Base-by-base conservation (phyloP, 2,113 vertebrate species). In the Channa maculata region DNA sequence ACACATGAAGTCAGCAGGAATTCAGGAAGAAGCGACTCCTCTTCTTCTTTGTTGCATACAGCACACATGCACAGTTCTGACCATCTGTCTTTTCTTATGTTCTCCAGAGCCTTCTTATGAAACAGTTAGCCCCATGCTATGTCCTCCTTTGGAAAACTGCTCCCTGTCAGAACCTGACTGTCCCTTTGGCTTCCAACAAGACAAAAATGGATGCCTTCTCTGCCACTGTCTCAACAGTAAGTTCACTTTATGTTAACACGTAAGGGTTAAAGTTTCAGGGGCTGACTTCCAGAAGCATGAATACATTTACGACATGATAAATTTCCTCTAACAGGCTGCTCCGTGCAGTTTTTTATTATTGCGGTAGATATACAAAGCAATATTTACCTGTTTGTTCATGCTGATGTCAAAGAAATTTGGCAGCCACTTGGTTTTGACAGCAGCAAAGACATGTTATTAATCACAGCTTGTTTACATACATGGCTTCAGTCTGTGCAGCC, bases 151-250 rank as follows among this genome's bases (percentile, higher is more conserved):
- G 88, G 91, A 93, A 69, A 95, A 95, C 92, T 95, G 95, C 83
- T 90, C 92, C 33, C 75, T 95, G 43, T 93, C 94, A 5, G 92
- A 45, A 43, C 89, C 75, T 0, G 93, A 95, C 45, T 95, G 94
- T 46, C 94, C 93, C 2, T 92, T 82, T 33, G 95, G 95, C 67
- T 95, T 95, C 84, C 89, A 90, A 33, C 94, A 93, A 63, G 92
- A 95, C 82, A 66, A 53, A 13, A 94, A 91, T 12, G 95, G 94
- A 72, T 95, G 95, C 67, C 90, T 95, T 10, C 93, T 95, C 54
- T 95, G 95, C 88, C 92, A 93, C 55, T 95, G 95, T 78, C 90
- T 95, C 71, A 89, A 71, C 69, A 94, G 94, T 95, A 91, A 94
- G 95, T 92, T 9, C 39, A 11, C 34, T 44, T 54, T 48, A 8